Conservation (phyloP, 1,140 invertebrate species). For the Ceratoteleas bidentatus region DNA sequence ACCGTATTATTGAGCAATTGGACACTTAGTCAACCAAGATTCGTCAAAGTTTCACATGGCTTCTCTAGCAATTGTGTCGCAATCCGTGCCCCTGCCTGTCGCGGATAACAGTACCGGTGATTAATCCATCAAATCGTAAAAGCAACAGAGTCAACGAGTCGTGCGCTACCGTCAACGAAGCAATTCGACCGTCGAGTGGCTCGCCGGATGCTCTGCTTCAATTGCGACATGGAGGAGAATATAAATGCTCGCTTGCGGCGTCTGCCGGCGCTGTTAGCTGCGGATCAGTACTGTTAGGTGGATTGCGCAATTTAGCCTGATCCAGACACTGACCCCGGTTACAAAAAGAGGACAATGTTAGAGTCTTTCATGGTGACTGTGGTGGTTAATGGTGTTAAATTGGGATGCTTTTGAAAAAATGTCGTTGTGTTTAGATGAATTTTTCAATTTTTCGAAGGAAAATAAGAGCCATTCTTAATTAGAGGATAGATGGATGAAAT, state of each 20-base stretch:
- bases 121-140: constrained; percentile 26
- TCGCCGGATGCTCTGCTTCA: constrained; percentile 14
- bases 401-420: too few species aligned
- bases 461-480: too few species aligned
- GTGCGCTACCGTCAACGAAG: constrained; percentile 2
- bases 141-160: constrained; percentile 21
- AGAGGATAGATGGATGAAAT: too few species aligned
- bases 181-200: not conserved
- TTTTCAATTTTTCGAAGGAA: too few species aligned
- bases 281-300: constrained; percentile 16
- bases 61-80: not conserved
- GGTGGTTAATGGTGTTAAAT: too few species aligned
- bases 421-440: too few species aligned
- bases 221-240: constrained; percentile 26
- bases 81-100: not conserved
- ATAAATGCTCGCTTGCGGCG: constrained; percentile 16
- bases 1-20: too few species aligned
- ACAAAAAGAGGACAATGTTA: constrained; percentile 10
- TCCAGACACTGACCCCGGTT: constrained; percentile 18
- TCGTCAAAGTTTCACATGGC: not conserved
- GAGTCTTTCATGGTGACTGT: too few species aligned
- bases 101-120: constrained; percentile 10
- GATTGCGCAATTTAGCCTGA: constrained; percentile 18
- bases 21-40: too few species aligned
- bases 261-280: constrained; percentile 16